These are phyloP conservation scores for Chrysogorgia sp. DNA, from an alignment of 92 coral and sea anemone species.

Conservation along the genomic window DNA sequence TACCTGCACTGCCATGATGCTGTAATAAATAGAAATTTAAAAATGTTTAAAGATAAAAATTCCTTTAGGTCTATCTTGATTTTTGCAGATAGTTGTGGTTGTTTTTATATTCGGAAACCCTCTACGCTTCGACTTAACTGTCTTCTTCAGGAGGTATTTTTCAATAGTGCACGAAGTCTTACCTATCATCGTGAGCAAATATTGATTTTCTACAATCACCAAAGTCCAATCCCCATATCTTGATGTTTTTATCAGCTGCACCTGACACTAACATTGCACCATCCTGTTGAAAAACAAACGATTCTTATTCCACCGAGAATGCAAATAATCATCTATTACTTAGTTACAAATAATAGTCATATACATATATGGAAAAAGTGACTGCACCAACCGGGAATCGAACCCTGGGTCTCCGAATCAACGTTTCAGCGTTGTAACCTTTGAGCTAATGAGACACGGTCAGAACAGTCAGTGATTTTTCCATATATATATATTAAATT, in stretches of 20 bases:
- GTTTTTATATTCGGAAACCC: no score
- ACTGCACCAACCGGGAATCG: no score
- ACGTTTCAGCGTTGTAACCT: no score
- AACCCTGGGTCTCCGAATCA: no score
- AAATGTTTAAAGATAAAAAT: background rate
- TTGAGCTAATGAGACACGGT: no score
- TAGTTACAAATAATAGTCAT: no score
- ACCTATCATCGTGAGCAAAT: conserved; percentile 97
- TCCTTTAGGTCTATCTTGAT: background rate
- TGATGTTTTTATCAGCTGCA: conserved; percentile 95
- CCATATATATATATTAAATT: no score
- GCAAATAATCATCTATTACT: background rate
- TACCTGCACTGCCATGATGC: conserved; percentile 90
- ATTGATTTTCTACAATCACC: conserved; percentile 98
- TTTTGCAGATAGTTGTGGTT: no score
- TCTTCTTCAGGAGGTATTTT: background rate
- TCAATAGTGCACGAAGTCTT: background rate
- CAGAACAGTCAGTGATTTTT: no score
- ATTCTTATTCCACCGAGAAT: background rate
- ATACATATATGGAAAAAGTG: no score
- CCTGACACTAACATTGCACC: conserved; percentile 83
- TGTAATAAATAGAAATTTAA: conserved; percentile 30
- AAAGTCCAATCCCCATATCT: conserved; percentile 98
- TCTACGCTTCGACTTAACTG: background rate
- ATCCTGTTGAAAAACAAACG: conserved; percentile 58